Base-by-base conservation (phyloP, 2,797 vertebrate species). In the Syncerus caffer region DNA sequence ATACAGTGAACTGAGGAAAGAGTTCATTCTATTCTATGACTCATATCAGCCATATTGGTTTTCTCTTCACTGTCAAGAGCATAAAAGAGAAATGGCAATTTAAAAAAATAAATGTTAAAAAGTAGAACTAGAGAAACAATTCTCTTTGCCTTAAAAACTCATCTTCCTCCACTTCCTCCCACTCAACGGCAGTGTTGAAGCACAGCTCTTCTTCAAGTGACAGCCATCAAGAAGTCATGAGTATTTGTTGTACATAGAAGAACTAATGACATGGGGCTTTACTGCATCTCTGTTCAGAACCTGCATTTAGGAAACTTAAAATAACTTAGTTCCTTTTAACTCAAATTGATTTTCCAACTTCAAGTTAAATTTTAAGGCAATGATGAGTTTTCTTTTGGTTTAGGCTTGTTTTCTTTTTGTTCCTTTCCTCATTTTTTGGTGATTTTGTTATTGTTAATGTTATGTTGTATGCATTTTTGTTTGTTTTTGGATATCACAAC, bases 181-280 rank as follows among this genome's bases (percentile, higher is more conserved):
- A 95, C 96, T 95, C 76, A 1, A 0, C 23, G 62, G 62, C 62
- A 60, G 67, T 85, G 82, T 92, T 88, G 80, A 96, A 79, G 55
- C 91, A 96, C 87, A 97, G 50, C 93, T 96, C 79, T 94, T 93
- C 79, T 96, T 80, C 95, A 8, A 79, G 76, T 94, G 98, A 97
- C 98, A 98, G 94, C 85, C 91, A 21, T 98, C 98, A 97, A 95
- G 84, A 82, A 76, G 90, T 98, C 97, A 88, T 98, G 97, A 97
- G 93, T 71, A n/a, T 51, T 51, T 96, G 47, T 74, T 79, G 15
- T 90, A 79, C 85, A 88, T 29, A 79, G 47, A 95, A 94, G 89
- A 97, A 64, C 93, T 96, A 96, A 97, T 95, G 92, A 96, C 92
- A 27, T 29, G 3, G 34, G 82, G 71, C 90, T 97, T 95, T 79